Evolutionary conservation across 1,140 invertebrate species (phyloP).

Genomic region (Yoshiicerus persimilis): DNA sequence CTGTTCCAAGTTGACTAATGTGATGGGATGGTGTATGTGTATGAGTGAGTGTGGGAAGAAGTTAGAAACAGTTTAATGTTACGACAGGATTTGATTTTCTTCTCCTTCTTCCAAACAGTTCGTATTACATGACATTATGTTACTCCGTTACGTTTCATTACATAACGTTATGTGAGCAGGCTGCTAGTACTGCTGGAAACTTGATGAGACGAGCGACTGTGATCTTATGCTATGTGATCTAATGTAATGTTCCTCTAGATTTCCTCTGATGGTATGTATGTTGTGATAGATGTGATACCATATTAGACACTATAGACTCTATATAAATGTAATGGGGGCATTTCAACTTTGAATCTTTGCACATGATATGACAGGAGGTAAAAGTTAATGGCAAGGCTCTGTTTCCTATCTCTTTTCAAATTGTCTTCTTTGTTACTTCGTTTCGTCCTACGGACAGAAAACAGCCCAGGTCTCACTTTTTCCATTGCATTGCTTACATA

Average conservation of each 20-base stretch:
- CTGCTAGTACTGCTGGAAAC: background rate
- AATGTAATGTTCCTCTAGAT: background rate
- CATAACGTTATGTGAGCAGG: background rate
- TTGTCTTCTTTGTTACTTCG: background rate
- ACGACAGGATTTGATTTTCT: background rate
- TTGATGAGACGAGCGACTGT: background rate
- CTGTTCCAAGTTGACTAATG: background rate
- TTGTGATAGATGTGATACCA: background rate
- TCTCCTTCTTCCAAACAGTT: background rate
- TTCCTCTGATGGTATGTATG: background rate
- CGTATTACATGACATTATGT: background rate
- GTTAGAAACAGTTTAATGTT: background rate
- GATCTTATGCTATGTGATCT: background rate
- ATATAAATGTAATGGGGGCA: background rate
- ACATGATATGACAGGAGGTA: background rate
- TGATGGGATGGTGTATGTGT: background rate
- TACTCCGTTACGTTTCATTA: background rate
- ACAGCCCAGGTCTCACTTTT: background rate
- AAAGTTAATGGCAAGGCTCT: background rate
- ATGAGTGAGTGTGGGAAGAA: background rate
- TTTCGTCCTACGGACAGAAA: background rate
- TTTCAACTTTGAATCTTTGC: conserved; percentile 10
- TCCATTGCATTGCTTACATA: too few species aligned
- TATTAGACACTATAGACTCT: background rate
- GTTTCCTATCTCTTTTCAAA: background rate